These are phyloP conservation scores for Bungarus multicinctus DNA, from an alignment of 2,113 vertebrate genomes.

Conservation along the genomic window DNA sequence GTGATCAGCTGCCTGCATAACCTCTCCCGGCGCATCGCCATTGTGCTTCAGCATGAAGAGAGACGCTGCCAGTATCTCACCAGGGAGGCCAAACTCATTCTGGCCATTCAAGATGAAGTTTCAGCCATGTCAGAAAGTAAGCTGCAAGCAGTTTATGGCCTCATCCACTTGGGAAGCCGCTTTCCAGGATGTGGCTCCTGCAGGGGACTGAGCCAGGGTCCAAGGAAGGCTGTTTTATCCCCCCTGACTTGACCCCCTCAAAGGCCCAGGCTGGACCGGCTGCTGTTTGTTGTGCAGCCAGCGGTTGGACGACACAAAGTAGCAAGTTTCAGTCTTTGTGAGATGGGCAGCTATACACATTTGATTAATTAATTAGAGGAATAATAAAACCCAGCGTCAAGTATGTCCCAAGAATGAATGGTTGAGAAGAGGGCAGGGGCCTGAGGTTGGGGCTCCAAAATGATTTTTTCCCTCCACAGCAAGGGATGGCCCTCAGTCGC, in stretches of 20 bases:
- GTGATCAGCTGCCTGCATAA: constrained; percentile 95
- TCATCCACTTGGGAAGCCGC: neutral
- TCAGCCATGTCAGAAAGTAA: constrained; percentile 89
- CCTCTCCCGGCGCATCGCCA: constrained; percentile 89
- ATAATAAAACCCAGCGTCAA: neutral
- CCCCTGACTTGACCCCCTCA: neutral
- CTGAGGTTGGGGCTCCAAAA: neutral
- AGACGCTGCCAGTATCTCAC: constrained; percentile 96
- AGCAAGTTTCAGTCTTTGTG: neutral
- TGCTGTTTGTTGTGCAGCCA: neutral
- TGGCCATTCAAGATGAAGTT: constrained; percentile 93
- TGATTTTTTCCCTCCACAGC: constrained; percentile 56
- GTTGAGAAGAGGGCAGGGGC: neutral
- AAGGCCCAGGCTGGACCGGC: neutral
- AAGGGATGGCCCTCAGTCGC: constrained; percentile 85
- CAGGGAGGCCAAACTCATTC: constrained; percentile 93
- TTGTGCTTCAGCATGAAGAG: constrained; percentile 95
- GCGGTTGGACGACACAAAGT: neutral
- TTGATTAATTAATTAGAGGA: neutral
- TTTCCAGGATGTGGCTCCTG: neutral
- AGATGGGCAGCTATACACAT: neutral
- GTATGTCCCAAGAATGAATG: neutral
- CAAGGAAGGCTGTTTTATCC: neutral
- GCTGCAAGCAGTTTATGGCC: constrained; percentile 24
- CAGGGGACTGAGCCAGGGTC: neutral